These are phyloP conservation scores for Eudemis profundana DNA, from an alignment of 2,888 invertebrate species.

Conservation along the genomic window DNA sequence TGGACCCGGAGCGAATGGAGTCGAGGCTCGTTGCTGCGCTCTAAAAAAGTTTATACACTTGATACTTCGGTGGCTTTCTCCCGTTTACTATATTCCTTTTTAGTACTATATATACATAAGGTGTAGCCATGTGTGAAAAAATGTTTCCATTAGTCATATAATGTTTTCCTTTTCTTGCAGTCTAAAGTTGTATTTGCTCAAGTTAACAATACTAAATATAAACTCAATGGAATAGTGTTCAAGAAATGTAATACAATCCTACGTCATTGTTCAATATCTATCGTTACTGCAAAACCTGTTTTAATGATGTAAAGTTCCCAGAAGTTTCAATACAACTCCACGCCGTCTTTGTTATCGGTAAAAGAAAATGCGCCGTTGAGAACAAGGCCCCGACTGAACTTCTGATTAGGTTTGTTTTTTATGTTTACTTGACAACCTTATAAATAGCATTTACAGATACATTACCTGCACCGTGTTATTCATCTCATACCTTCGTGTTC, in stretches of 20 bases:
- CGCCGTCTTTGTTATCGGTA: slow-evolving; percentile 54
- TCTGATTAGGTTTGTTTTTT: slow-evolving; percentile 71
- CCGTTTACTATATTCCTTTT: too few relatives aligned
- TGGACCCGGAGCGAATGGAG: slow-evolving; percentile 59
- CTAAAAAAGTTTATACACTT: slow-evolving; percentile 25
- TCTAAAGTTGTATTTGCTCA: too few relatives aligned
- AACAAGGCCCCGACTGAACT: slow-evolving; percentile 61
- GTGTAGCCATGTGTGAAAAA: too few relatives aligned
- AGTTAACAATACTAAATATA: background rate
- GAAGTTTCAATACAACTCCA: slow-evolving; percentile 52
- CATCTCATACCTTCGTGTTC: slow-evolving; percentile 1
- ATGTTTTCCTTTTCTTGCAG: too few relatives aligned
- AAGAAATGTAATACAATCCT: slow-evolving; percentile 1
- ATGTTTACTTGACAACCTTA: slow-evolving; percentile 48
- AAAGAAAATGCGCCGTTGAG: slow-evolving; percentile 58
- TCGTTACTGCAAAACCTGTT: slow-evolving; percentile 8
- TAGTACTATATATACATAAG: too few relatives aligned
- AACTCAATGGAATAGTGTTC: background rate
- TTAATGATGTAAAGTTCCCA: slow-evolving; percentile 20
- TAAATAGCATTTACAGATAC: slow-evolving; percentile 37
- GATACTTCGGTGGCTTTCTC: background rate
- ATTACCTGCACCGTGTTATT: slow-evolving; percentile 28
- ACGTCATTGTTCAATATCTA: slow-evolving; percentile 2
- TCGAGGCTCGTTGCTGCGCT: slow-evolving; percentile 41
- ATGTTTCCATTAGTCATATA: too few relatives aligned